Conservation (phyloP, 2,113 vertebrate species). For the Gasterosteus nipponicus region DNA sequence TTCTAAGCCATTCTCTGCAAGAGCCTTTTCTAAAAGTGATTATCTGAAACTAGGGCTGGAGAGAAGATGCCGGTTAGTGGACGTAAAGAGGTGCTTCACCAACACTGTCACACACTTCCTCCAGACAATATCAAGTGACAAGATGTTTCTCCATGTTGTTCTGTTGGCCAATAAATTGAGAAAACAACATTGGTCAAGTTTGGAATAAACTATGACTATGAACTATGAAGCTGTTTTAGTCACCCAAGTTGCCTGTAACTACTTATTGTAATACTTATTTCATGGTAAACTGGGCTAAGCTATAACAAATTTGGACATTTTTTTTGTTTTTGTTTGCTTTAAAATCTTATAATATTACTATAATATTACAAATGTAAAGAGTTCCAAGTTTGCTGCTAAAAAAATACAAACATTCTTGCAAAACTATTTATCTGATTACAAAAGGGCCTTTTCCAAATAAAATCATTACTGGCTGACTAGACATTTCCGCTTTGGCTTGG, state of each 20-base stretch:
- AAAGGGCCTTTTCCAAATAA: not conserved
- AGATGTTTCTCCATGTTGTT: constrained; percentile 17
- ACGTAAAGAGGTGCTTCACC: constrained; percentile 25
- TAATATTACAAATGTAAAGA: not conserved
- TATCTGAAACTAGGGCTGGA: constrained; percentile 51
- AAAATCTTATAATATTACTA: too few relatives aligned
- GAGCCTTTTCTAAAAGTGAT: constrained; percentile 42
- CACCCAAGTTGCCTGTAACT: too few relatives aligned
- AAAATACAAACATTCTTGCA: not conserved
- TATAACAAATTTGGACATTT: not conserved
- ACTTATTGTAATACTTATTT: too few relatives aligned
- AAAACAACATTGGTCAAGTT: not conserved
- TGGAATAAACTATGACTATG: not conserved
- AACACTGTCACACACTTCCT: constrained; percentile 4
- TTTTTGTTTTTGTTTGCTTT: too few relatives aligned
- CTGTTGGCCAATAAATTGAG: not conserved
- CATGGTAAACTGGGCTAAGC: not conserved
- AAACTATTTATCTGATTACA: not conserved
- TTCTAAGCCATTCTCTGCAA: constrained; percentile 13
- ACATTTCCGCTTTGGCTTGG: constrained; percentile 31
- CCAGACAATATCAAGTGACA: constrained; percentile 8
- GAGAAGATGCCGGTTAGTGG: not conserved
- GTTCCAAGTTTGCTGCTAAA: not conserved
- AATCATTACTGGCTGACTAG: constrained; percentile 5
- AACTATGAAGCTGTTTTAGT: not conserved